Base-by-base conservation (phyloP, 2,888 invertebrate genomes). In the Thereva nobilitata region DNA sequence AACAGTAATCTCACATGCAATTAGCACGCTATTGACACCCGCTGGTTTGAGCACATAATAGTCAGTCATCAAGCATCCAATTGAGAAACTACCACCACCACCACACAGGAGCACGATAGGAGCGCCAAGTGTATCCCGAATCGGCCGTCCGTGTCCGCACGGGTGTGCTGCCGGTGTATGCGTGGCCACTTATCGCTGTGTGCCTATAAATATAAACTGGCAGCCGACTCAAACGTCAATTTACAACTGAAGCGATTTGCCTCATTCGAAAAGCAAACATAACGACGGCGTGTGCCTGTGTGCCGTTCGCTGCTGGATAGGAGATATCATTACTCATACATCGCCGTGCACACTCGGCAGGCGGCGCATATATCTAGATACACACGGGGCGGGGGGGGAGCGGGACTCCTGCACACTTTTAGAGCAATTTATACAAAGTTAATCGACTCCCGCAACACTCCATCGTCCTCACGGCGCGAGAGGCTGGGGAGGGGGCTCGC, bases 161-260 rank as follows among this genome's bases (percentile, higher is more conserved):
- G 23, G 23, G 23, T 42, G 44, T 8, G 50, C n/a, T 9, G n/a
- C 45, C 34, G 4, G 10, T 41, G 10, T 47, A 47, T 64, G 44
- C 35, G 40, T 35, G 63, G 44, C 63, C 67, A 61, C 67, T 54
- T 47, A 50, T 41, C 64, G 61, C 61, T 61, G 61, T 61, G 50
- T 61, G 49, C 50, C 50, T 70, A 71, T 71, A 71, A 71, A 72
- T 71, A 70, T 69, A 71, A 71, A 72, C 72, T 72, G 69, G 71
- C 71, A 72, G 70, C 71, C 71, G 72, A 72, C 73, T 73, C 72
- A 73, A 73, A 73, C 71, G 73, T 73, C 73, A 73, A 72, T 73
- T 73, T 73, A 73, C 72, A 73, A 73, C 73, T 73, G 71, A 73
- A 73, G 72, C 71, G 71, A 72, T 72, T 73, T 72, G 71, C 72